Base-by-base conservation (phyloP, 2,113 vertebrate genomes). In the Paratilapia polleni region DNA sequence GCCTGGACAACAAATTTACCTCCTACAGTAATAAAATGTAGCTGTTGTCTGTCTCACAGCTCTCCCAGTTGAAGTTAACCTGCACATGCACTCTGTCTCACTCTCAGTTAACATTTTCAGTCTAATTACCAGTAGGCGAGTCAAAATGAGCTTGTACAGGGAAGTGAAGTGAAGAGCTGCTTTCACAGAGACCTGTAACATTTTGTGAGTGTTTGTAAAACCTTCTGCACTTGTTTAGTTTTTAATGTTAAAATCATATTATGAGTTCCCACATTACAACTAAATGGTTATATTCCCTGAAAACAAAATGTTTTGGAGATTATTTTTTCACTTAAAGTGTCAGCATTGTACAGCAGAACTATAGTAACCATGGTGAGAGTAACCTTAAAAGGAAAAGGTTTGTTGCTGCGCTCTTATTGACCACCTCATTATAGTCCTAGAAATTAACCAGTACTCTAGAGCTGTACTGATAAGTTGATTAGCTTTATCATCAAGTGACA, bases 111-210 rank as follows among this genome's bases (percentile, higher is more conserved):
- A 94, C 92, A 83, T 62, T 6, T 58, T 77, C 57, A 26, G 31
- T 92, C 90, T 94, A 96, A 95, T 94, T 94, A 88, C 66, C 78
- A 78, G 80, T 88, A 74, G 43, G 38, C 52, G 0, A 43, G 62
- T 63, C 76, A 75, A 89, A 86, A 93, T 82, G 47, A 80, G 70
- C 28, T 78, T 6, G 15, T 68, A 80, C 28, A 1, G 58, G 61
- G 75, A 64, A 24, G 47, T 73, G 47, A 73, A 54, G 26, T 3
- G 26, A 73, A 34, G 59, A 36, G 20, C 77, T 60, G 81, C 91
- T 91, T 90, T 93, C 83, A 77, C 95, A 93, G 13, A 63, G 63
- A 41, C 8, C 19, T 90, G 95, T 80, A 68, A 87, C 86, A 95
- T 95, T 92, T 88, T 85, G 78, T 79, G 57, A 70, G 84, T 60